phyloP scores from a whole-genome alignment of 2,888 invertebrate species.

The Pyrochroa serraticornis region DNA sequence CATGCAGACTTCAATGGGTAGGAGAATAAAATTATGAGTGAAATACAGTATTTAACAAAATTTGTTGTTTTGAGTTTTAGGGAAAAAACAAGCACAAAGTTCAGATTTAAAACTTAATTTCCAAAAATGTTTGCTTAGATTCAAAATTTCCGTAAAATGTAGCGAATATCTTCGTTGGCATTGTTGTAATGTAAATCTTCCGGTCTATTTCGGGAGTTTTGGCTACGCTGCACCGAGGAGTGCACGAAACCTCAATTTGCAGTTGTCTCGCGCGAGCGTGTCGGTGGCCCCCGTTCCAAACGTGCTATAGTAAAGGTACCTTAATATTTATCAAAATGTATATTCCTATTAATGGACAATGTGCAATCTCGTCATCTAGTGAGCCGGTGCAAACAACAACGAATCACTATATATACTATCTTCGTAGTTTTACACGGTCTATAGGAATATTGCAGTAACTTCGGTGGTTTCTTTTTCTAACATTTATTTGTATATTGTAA shows the following conservation, averaged over 20 bases:
- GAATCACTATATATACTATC: constrained; percentile 26
- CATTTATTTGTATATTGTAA: constrained; percentile 35
- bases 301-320: constrained; percentile 59
- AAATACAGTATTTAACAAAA: too few species aligned
- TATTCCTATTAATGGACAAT: constrained; percentile 52
- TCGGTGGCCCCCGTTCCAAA: constrained; percentile 27
- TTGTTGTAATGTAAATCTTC: too few species aligned
- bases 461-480: constrained; percentile 35
- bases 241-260: neutral
- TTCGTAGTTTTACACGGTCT: constrained; percentile 10
- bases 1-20: too few species aligned
- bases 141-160: too few species aligned
- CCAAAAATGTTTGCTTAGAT: too few species aligned
- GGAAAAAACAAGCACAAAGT: too few species aligned
- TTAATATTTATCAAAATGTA: constrained; percentile 48
- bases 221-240: too few species aligned
- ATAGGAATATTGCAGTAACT: constrained; percentile 30
- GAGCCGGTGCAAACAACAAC: constrained; percentile 49
- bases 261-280: neutral
- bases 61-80: too few species aligned
- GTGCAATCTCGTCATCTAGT: constrained; percentile 54
- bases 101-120: too few species aligned
- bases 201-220: too few species aligned
- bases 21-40: too few species aligned
- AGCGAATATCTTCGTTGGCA: too few species aligned